Percentiles rank a stretch among this genome's conserved stretches.
Evolutionary conservation across 1,140 invertebrate species (phyloP).

Genomic region (Trachelipus rathkii): DNA sequence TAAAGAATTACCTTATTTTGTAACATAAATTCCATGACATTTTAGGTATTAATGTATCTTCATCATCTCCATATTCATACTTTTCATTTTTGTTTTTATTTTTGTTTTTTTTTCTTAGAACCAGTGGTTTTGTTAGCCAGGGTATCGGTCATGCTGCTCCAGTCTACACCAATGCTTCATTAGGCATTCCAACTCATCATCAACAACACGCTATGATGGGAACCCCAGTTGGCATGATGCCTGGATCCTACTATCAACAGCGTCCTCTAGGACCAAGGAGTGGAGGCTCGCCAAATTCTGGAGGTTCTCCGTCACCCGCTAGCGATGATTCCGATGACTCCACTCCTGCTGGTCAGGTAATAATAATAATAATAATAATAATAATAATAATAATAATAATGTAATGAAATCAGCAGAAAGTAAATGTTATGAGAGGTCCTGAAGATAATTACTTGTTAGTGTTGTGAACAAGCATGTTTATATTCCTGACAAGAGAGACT

Average conservation of each 20-base stretch:
- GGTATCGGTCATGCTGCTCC: conserved; percentile 30
- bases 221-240: conserved; percentile 31
- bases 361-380: neutral
- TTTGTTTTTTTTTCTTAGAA: conserved; percentile 11
- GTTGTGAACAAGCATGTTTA: too few relatives aligned
- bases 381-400: too few relatives aligned
- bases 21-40: too few relatives aligned
- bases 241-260: conserved; percentile 23
- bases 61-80: neutral
- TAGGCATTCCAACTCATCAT: conserved; percentile 28
- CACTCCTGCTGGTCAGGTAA: conserved; percentile 41
- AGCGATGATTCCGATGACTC: conserved; percentile 37
- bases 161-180: conserved; percentile 29
- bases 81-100: neutral
- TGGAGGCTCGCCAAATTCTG: conserved; percentile 33
- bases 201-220: conserved; percentile 36
- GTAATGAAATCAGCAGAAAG: too few relatives aligned
- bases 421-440: too few relatives aligned
- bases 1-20: too few relatives aligned
- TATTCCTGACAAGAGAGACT: too few relatives aligned
- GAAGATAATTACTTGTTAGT: too few relatives aligned
- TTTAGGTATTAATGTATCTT: neutral
- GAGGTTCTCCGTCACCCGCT: conserved; percentile 30
- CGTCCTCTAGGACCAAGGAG: conserved; percentile 31
- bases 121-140: conserved; percentile 27